Base-by-base conservation (phyloP, 2,113 vertebrate species). In the Ploceus nigricollis region DNA sequence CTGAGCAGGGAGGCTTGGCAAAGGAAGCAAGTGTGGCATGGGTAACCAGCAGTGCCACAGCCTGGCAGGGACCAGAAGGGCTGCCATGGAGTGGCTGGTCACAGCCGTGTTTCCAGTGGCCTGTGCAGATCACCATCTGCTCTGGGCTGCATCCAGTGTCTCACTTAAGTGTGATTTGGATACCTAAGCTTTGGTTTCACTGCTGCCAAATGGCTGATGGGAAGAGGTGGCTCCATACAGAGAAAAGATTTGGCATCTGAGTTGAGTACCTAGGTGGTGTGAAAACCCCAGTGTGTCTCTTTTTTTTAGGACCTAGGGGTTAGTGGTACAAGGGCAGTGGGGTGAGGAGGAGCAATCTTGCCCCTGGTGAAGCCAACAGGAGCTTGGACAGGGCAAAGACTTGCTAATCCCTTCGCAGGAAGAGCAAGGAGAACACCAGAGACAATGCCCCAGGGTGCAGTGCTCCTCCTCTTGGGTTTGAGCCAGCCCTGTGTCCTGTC, bases 1-100 rank as follows among this genome's bases (percentile, higher is more conserved):
- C 88, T 51, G 45, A 68, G 51, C 1, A 0, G 53, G 37, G 47
- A 45, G 39, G 45, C 51, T 71, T 83, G 88, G 85, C 88, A 66
- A 58, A 91, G 56, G 14, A 25, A 83, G 39, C 27, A 25, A 39
- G 33, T 1, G 1, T 0, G 0, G 39, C 9, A 5, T 14, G n/a
- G 69, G 82, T 75, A 71, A 37, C 64, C 47, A 84, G 24, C 78
- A 4, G 0, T 87, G 60, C 48, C 40, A 1, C 35, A 40, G 70
- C 64, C 91, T 78, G 68, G 60, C 44, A 3, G 60, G 57, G 64
- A 30, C 21, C 33, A 15, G 45, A 60, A 28, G 20, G 31, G 51
- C 51, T 92, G 82, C 47, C 1, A 1, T 10, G 63, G 70, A 85
- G 75, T 50, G 77, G 61, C n/a, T 3, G 2, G 53, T 27, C 14